Percentiles rank a stretch among this genome's conserved stretches.
phyloP scores from a whole-genome alignment of 2,113 vertebrate species.

The Dendropsophus ebraccatus region DNA sequence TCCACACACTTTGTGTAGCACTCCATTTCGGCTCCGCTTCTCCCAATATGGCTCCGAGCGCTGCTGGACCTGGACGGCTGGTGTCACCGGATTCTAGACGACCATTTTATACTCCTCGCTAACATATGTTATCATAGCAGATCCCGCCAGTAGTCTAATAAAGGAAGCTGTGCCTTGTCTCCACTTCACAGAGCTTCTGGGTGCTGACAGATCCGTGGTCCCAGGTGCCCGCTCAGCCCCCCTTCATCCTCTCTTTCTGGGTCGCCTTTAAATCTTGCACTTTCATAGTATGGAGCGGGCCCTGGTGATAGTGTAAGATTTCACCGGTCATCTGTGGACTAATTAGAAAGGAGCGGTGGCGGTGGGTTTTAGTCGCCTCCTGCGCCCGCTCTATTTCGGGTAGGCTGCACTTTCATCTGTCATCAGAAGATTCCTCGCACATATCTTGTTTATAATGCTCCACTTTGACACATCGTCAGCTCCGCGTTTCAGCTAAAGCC shows the following conservation, averaged over 20 bases:
- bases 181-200: background rate
- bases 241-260: conserved; percentile 24
- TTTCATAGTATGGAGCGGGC: background rate
- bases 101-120: background rate
- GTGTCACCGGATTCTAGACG: background rate
- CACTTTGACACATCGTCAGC: conserved; percentile 55
- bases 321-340: conserved; percentile 36
- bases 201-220: conserved; percentile 27
- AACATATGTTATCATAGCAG: background rate
- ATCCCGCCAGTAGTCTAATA: background rate
- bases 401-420: conserved; percentile 49
- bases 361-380: conserved; percentile 31
- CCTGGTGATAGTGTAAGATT: conserved; percentile 12
- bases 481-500: conserved; percentile 9
- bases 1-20: too few species aligned
- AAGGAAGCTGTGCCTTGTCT: conserved; percentile 14
- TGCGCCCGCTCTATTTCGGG: conserved; percentile 20
- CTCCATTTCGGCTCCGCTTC: background rate
- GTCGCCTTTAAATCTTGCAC: conserved; percentile 33
- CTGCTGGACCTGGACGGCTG: background rate
- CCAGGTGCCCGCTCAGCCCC: conserved; percentile 8
- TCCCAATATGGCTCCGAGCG: background rate
- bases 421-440: conserved; percentile 21
- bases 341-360: conserved; percentile 25
- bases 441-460: conserved; percentile 42